Evolutionary conservation across 2,888 invertebrate species (phyloP).

Genomic region (Eristalis arbustorum): DNA sequence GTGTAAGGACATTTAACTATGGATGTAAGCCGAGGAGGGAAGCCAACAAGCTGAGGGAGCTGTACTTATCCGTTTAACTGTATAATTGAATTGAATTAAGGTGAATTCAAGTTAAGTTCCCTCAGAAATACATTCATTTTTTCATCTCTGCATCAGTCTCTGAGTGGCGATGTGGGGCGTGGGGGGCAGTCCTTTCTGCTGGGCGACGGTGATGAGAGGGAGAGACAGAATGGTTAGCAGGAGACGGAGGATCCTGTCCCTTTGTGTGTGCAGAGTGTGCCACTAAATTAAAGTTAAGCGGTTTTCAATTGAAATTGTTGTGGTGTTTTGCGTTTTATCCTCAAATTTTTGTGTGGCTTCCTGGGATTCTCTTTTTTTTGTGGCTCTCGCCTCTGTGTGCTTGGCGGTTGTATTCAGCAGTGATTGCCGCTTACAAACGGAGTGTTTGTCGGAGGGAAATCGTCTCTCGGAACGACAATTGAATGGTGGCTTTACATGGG

Average conservation of each 20-base stretch:
- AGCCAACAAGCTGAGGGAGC: conserved; percentile 42
- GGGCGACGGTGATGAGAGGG: not conserved
- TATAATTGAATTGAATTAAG: conserved; percentile 65
- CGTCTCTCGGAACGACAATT: not conserved
- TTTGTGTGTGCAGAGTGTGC: conserved; percentile 37
- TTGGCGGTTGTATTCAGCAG: not conserved
- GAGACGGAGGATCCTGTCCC: conserved; percentile 10
- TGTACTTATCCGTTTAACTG: conserved; percentile 68
- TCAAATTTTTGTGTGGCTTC: conserved; percentile 46
- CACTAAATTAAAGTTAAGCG: conserved; percentile 63
- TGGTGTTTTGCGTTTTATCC: conserved; percentile 22
- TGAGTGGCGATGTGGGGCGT: no score
- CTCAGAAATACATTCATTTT: not conserved
- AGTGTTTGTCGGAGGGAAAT: not conserved
- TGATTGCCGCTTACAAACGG: not conserved
- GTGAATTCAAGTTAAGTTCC: conserved; percentile 61
- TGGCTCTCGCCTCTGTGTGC: not conserved
- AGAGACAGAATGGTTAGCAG: not conserved
- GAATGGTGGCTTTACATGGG: not conserved
- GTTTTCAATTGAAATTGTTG: conserved; percentile 63
- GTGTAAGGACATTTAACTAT: conserved; percentile 62
- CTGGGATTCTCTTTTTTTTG: conserved; percentile 13
- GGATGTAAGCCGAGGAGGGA: conserved; percentile 32
- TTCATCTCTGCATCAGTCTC: not conserved
- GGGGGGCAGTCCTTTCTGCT: no score